phyloP scores from a whole-genome alignment of 2,797 vertebrate genomes.

The Perdix hodgsoniae region DNA sequence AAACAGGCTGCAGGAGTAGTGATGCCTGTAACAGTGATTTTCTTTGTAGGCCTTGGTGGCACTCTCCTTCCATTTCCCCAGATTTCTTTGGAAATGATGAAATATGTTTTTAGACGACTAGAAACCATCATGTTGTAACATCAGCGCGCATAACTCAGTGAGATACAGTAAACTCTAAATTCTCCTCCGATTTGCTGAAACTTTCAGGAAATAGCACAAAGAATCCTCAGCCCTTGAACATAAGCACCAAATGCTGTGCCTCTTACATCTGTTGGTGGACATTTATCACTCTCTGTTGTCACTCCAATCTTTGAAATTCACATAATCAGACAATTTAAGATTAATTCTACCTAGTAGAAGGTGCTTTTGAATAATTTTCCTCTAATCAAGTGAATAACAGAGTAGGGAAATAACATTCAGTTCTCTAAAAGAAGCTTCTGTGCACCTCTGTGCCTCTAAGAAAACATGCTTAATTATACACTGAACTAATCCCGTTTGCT shows the following conservation, averaged over 20 bases:
- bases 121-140: background rate
- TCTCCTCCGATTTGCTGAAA: background rate
- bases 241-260: background rate
- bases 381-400: background rate
- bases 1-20: background rate
- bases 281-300: background rate
- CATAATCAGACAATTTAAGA: background rate
- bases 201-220: background rate
- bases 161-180: background rate
- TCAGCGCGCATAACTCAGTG: background rate
- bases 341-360: background rate
- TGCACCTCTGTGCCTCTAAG: background rate
- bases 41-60: background rate
- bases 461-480: background rate
- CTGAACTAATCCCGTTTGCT: background rate
- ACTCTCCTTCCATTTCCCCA: background rate
- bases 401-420: background rate
- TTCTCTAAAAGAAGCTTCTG: background rate
- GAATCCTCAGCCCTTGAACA: background rate
- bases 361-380: background rate
- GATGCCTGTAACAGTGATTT: background rate
- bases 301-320: background rate
- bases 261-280: background rate
- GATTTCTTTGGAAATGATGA: constrained; percentile 13
- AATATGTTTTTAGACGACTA: background rate